These are phyloP conservation scores for Chironomus riparius DNA, from an alignment of 2,888 invertebrate genomes.

Conservation along the genomic window DNA sequence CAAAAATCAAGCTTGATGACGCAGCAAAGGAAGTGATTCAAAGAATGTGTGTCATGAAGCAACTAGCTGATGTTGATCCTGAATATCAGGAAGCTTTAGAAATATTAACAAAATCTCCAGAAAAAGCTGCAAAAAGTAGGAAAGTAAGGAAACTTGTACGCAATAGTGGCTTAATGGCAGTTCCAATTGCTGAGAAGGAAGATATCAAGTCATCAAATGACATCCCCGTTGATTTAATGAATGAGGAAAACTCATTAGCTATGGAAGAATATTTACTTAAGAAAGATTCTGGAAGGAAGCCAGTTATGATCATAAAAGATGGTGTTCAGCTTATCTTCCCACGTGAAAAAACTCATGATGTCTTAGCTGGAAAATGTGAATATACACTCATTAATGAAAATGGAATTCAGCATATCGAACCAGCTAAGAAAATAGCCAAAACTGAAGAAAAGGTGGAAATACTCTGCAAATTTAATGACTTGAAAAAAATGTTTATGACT, in stretches of 20 bases:
- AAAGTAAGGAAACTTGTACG: conserved; percentile 59
- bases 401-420: conserved; percentile 66
- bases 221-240: conserved; percentile 58
- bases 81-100: conserved; percentile 52
- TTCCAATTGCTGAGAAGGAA: conserved; percentile 51
- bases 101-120: conserved; percentile 56
- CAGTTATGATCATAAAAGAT: conserved; percentile 60
- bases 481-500: too few species aligned
- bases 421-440: conserved; percentile 33
- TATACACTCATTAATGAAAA: conserved; percentile 69
- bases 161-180: conserved; percentile 63
- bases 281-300: conserved; percentile 44
- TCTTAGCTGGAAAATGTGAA: conserved; percentile 62
- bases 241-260: conserved; percentile 61
- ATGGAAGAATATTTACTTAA: conserved; percentile 65
- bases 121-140: conserved; percentile 58
- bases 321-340: conserved; percentile 68
- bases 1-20: conserved; percentile 8
- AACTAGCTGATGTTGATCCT: conserved; percentile 58
- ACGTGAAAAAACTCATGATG: conserved; percentile 62
- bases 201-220: conserved; percentile 56
- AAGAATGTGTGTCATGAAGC: conserved; percentile 52
- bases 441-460: too few species aligned
- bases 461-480: too few species aligned
- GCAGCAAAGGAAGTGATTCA: conserved; percentile 5